Base-by-base conservation (phyloP, 2,888 invertebrate species). In the Spilarctia lutea region DNA sequence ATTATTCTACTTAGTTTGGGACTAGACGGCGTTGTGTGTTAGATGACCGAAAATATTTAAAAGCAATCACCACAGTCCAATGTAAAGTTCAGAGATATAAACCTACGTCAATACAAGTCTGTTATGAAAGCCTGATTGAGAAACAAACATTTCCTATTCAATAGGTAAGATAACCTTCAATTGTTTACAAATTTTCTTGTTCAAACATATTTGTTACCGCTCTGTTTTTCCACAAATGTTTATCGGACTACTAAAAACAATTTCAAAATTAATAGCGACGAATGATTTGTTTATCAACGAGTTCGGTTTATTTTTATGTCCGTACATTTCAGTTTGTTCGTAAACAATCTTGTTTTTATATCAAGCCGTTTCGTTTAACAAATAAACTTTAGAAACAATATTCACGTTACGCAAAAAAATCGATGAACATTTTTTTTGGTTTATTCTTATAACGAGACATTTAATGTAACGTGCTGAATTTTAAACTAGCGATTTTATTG, bases 401-500 rank as follows among this genome's bases (percentile, higher is more conserved):
- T 56, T n/a, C 52, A 48, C 24, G n/a, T n/a, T 11, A 60, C 16
- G 6, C 16, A 39, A 27, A 60, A 60, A 60, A 20, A 68, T 16
- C 33, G 20, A 27, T 30, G 79, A 79, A n/a, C 81, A 45, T 45
- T 85, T 79, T 45, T 74, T 81, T 77, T 68, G 73, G 81, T 87
- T 86, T 89, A 90, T 89, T 89, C 87, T 87, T 84, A 80, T 82
- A 86, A 68, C 78, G 30, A 68, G 30, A 72, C 79, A 74, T 80
- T 83, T 83, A 80, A 83, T 83, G 73, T 69, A 67, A 71, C 70
- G 27, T 52, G 24, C 52, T 65, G 48, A 77, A 71, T 77, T 78
- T 77, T 81, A 72, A 76, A 65, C 48, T 75, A 73, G 75, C 30
- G 27, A 27, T 4, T 45, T 65, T 24, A 66, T 42, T 20, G 45